phyloP scores from a whole-genome alignment of 2,888 invertebrate genomes.

The Plemyria rubiginata region DNA sequence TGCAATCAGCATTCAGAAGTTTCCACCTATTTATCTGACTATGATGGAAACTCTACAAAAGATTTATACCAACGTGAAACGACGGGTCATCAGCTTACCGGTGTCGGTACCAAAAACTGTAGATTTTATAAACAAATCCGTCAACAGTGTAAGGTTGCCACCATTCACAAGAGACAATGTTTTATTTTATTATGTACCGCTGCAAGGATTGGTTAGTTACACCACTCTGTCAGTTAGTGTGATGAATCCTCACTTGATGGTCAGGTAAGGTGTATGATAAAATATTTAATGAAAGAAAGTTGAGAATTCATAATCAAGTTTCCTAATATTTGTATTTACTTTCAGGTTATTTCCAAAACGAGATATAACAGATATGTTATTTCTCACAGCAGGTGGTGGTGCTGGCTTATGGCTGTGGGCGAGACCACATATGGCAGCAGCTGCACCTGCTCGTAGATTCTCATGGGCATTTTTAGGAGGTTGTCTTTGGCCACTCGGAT shows the following conservation, averaged over 20 bases:
- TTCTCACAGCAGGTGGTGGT: constrained; percentile 92
- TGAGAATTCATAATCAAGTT: background rate
- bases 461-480: constrained; percentile 91
- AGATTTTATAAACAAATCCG: constrained; percentile 70
- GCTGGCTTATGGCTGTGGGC: constrained; percentile 93
- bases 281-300: background rate
- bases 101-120: constrained; percentile 65
- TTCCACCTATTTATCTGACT: constrained; percentile 19
- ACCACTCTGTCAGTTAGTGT: constrained; percentile 92
- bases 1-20: constrained; percentile 37
- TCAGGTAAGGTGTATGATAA: constrained; percentile 79
- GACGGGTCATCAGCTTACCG: constrained; percentile 63
- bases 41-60: constrained; percentile 76
- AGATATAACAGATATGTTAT: constrained; percentile 92
- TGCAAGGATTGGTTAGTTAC: constrained; percentile 91
- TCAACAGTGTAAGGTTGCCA: constrained; percentile 79
- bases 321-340: constrained; percentile 41
- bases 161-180: constrained; percentile 90
- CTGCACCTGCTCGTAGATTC: constrained; percentile 85
- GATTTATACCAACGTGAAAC: constrained; percentile 63
- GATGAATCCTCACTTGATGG: constrained; percentile 92
- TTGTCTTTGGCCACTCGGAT: constrained; percentile 94
- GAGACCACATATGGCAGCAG: constrained; percentile 89
- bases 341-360: constrained; percentile 88
- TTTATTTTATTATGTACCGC: constrained; percentile 90